Conservation (phyloP, 2,888 invertebrate genomes). For the Melinopterus prodromus region DNA sequence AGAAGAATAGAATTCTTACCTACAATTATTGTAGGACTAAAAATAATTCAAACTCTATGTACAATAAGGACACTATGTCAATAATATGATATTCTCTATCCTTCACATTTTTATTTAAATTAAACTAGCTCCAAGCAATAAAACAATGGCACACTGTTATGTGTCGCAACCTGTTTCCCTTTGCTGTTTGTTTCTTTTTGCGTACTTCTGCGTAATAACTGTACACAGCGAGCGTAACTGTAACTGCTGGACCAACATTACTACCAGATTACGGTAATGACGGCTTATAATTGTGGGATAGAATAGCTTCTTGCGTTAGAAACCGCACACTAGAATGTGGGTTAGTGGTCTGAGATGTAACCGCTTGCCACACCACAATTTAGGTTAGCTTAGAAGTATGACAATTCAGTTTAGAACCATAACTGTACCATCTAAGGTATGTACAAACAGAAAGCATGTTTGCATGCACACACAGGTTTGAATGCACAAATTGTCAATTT, state of each 20-base stretch:
- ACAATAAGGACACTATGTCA: no score
- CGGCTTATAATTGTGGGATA: conserved; percentile 4
- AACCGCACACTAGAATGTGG: not conserved
- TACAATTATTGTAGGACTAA: no score
- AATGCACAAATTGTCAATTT: not conserved
- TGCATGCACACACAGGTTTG: no score
- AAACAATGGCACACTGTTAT: not conserved
- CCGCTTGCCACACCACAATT: not conserved
- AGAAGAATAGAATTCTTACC: no score
- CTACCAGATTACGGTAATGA: not conserved
- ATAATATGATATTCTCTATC: no score
- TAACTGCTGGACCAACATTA: not conserved
- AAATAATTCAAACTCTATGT: no score
- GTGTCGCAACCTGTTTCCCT: not conserved
- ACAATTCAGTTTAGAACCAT: not conserved
- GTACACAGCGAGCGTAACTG: not conserved
- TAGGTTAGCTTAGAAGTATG: not conserved
- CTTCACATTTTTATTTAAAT: not conserved
- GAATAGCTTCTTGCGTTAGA: not conserved
- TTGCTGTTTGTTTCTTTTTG: not conserved
- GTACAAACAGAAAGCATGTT: not conserved
- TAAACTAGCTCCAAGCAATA: not conserved
- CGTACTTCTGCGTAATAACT: not conserved
- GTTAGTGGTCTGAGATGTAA: conserved; percentile 4
- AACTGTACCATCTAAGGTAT: not conserved